A percentile compares a stretch with the other conserved stretches of the same genome.
phyloP scores from a whole-genome alignment of 2,113 vertebrate species.

The Prunella himalayana region DNA sequence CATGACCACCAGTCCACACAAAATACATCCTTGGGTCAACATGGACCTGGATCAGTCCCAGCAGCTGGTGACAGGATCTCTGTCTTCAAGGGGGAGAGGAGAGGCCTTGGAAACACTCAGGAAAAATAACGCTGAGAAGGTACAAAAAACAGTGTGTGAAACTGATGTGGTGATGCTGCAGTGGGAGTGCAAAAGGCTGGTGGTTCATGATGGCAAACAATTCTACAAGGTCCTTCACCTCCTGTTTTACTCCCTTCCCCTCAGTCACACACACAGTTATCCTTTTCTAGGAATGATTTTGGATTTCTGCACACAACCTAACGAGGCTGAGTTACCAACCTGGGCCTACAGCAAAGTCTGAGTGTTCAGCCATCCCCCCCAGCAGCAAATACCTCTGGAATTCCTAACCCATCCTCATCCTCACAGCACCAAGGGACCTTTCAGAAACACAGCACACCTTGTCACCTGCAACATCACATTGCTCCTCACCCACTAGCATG shows the following conservation, averaged over 20 bases:
- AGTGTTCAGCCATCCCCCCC: background rate
- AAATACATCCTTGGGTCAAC: background rate
- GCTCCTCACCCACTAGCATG: background rate
- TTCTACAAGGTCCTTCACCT: background rate
- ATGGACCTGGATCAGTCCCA: background rate
- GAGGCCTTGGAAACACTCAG: background rate
- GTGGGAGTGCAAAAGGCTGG: background rate
- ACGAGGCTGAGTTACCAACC: background rate
- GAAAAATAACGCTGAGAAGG: background rate
- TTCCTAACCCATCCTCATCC: background rate
- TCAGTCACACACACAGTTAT: no score
- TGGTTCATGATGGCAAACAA: fast-evolving
- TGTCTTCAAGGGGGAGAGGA: background rate
- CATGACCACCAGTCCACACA: background rate
- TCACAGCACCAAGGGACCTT: background rate
- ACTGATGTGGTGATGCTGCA: background rate
- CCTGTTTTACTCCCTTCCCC: background rate
- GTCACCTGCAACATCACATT: background rate
- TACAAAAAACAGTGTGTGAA: fast-evolving
- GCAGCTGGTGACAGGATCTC: background rate
- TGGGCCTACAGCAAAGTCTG: background rate
- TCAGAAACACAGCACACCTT: background rate
- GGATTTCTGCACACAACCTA: background rate
- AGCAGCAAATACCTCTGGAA: background rate
- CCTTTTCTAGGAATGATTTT: background rate